phyloP scores from a whole-genome alignment of 2,113 vertebrate species.

The Poecile atricapillus region DNA sequence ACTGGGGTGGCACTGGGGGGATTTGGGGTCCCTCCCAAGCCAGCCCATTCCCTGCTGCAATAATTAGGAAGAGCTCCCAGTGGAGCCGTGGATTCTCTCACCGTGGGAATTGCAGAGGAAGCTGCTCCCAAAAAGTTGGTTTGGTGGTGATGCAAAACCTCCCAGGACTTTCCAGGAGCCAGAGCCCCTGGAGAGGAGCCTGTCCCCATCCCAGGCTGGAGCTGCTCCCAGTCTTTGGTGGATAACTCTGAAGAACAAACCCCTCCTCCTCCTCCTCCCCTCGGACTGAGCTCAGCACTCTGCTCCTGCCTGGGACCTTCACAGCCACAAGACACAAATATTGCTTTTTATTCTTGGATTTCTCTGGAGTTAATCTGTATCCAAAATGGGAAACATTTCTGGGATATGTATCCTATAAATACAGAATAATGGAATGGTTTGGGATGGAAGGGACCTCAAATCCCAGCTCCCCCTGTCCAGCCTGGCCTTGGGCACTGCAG shows the following conservation, averaged over 20 bases:
- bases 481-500: background rate
- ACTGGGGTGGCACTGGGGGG: background rate
- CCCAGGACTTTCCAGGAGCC: background rate
- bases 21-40: background rate
- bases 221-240: background rate
- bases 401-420: background rate
- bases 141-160: background rate
- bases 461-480: rapidly evolving
- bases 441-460: rapidly evolving
- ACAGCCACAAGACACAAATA: background rate
- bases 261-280: background rate
- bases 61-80: background rate
- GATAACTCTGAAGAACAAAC: background rate
- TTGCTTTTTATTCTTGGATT: background rate
- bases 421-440: background rate
- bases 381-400: background rate
- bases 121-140: background rate
- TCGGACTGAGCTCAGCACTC: background rate
- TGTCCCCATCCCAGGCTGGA: background rate
- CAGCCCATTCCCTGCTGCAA: background rate
- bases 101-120: background rate
- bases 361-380: background rate
- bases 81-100: background rate
- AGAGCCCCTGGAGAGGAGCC: background rate
- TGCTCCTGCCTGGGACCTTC: background rate